Evolutionary conservation across 2,888 invertebrate genomes (phyloP).

Genomic region (Metellina segmentata): DNA sequence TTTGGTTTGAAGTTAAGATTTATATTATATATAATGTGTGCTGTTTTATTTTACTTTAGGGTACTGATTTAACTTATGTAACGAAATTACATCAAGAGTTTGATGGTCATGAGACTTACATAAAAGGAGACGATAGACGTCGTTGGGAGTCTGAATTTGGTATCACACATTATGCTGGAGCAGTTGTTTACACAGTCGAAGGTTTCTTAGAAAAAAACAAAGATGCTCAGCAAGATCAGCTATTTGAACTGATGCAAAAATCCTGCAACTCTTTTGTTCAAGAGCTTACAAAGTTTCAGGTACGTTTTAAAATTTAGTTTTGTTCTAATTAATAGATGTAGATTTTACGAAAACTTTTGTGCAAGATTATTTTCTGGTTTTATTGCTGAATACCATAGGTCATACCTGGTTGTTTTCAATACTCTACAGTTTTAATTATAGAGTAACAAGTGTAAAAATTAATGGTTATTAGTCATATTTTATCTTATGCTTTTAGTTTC

Average conservation of each 20-base stretch:
- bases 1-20: neutral
- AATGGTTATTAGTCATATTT: too few relatives aligned
- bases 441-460: too few relatives aligned
- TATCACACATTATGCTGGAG: constrained; percentile 93
- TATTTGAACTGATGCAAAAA: constrained; percentile 92
- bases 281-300: constrained; percentile 84
- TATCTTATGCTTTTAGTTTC: too few relatives aligned
- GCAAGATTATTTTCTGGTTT: neutral
- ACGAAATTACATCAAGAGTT: constrained; percentile 94
- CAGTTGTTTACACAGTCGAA: constrained; percentile 88
- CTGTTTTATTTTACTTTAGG: constrained; percentile 82
- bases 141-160: constrained; percentile 96
- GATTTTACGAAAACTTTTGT: neutral
- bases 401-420: too few relatives aligned
- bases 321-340: neutral
- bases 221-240: constrained; percentile 95
- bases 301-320: constrained; percentile 24
- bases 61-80: constrained; percentile 92
- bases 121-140: constrained; percentile 90
- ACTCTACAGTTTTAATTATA: too few relatives aligned
- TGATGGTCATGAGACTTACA: constrained; percentile 90
- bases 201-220: constrained; percentile 96
- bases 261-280: constrained; percentile 91
- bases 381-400: too few relatives aligned
- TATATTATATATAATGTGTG: neutral